Evolutionary conservation across 2,113 vertebrate species (phyloP).

Genomic region (Seriola aureovittata): DNA sequence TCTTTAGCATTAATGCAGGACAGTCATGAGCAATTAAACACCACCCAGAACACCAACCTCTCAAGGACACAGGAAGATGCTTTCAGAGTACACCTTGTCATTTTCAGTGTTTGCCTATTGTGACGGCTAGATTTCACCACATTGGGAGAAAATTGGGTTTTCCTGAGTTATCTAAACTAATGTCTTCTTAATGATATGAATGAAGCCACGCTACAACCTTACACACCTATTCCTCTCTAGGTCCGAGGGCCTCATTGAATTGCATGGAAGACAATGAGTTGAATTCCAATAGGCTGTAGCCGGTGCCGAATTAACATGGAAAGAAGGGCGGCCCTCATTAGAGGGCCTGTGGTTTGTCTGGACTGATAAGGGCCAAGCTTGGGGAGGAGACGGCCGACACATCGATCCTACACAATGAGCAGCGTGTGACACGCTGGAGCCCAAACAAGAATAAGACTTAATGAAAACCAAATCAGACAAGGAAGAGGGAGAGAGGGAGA

Average conservation of each 20-base stretch:
- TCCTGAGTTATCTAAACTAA: conserved; percentile 3
- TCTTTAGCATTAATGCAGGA: conserved; percentile 1
- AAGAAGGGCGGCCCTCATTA: conserved; percentile 76
- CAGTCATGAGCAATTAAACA: conserved; percentile 13
- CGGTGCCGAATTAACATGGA: conserved; percentile 74
- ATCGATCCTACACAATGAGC: conserved; percentile 79
- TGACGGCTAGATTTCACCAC: background rate
- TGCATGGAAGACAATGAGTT: conserved; percentile 39
- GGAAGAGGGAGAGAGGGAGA: conserved; percentile 37
- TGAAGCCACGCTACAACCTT: conserved; percentile 14
- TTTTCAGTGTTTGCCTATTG: background rate
- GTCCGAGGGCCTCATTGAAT: conserved; percentile 32
- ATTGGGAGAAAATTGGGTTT: background rate
- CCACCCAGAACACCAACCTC: background rate
- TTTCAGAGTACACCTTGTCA: conserved; percentile 13
- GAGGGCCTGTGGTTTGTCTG: conserved; percentile 72
- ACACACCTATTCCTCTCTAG: conserved; percentile 22
- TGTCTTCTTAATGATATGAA: conserved; percentile 26
- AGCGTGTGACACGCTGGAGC: conserved; percentile 64
- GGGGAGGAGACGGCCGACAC: conserved; percentile 59
- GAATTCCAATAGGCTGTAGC: conserved; percentile 54
- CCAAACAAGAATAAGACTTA: conserved; percentile 78
- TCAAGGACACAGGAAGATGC: conserved; percentile 15
- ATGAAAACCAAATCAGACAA: conserved; percentile 79
- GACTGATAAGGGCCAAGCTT: conserved; percentile 70